Conservation (phyloP, 2,888 invertebrate genomes). For the Allolobophora icterica region DNA sequence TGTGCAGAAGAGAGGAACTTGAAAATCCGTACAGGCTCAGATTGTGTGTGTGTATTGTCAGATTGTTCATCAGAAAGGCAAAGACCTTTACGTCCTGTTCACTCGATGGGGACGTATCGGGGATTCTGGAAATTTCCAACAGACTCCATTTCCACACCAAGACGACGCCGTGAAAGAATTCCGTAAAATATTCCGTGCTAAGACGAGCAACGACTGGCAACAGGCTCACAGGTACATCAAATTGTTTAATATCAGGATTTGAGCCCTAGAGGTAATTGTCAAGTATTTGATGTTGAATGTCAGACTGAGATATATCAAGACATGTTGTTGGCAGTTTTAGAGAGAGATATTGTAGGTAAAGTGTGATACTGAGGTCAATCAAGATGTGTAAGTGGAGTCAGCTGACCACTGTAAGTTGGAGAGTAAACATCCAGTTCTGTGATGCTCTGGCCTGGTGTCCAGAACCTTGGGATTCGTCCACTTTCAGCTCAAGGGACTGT, state of each 20-base stretch:
- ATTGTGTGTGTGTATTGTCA: slow-evolving; percentile 46
- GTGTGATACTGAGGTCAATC: no score
- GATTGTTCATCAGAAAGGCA: slow-evolving; percentile 64
- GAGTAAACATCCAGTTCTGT: no score
- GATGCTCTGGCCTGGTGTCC: no score
- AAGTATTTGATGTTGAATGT: neutral
- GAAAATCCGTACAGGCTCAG: neutral
- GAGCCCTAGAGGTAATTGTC: neutral
- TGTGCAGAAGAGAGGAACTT: neutral
- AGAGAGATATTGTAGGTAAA: no score
- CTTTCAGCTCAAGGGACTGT: neutral
- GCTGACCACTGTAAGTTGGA: no score
- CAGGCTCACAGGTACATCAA: slow-evolving; percentile 58
- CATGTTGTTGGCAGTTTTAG: no score
- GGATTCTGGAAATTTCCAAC: slow-evolving; percentile 66
- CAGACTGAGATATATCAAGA: neutral
- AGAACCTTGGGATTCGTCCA: no score
- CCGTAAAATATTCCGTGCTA: slow-evolving; percentile 67
- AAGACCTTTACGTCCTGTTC: slow-evolving; percentile 68
- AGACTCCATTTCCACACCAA: slow-evolving; percentile 66
- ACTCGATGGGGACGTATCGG: slow-evolving; percentile 70
- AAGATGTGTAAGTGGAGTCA: no score
- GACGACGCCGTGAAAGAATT: slow-evolving; percentile 68
- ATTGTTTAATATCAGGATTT: neutral
- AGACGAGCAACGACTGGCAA: slow-evolving; percentile 68